Evolutionary conservation across 2,113 vertebrate genomes (phyloP).

Genomic region (Ochotona curzoniae): DNA sequence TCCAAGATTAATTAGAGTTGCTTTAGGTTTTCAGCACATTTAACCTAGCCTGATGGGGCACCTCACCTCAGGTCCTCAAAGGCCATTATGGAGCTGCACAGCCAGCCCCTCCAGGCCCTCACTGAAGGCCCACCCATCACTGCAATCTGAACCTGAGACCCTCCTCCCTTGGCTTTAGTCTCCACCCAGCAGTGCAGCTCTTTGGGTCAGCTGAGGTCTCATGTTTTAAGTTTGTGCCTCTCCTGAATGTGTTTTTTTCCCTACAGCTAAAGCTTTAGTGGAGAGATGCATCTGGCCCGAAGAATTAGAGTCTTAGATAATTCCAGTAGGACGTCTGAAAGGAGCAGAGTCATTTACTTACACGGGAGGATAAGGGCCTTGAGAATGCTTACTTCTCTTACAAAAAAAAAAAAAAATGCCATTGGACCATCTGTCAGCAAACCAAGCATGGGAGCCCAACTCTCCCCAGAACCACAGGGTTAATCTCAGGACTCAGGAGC

Average conservation of each 20-base stretch:
- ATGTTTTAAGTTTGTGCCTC: background rate
- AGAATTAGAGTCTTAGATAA: background rate
- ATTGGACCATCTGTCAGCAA: conserved; percentile 52
- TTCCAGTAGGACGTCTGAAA: conserved; percentile 12
- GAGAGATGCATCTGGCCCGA: background rate
- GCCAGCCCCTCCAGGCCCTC: rapidly evolving
- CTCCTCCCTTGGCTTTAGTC: background rate
- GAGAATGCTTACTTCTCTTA: conserved; percentile 41
- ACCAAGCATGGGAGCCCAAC: background rate
- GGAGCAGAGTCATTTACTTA: conserved; percentile 4
- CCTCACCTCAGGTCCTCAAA: background rate
- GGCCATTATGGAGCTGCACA: background rate
- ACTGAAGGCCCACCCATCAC: background rate
- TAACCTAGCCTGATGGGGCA: background rate
- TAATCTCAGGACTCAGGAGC: conserved; percentile 34
- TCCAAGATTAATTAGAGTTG: background rate
- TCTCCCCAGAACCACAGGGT: conserved; percentile 59
- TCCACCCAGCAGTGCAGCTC: background rate
- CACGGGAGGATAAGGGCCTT: background rate
- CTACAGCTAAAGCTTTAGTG: background rate
- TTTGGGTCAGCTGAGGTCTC: background rate
- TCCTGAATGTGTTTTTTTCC: background rate
- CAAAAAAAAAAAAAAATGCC: conserved; percentile 48
- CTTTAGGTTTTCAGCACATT: background rate
- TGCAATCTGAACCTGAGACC: background rate